phyloP scores from a whole-genome alignment of 2,113 vertebrate genomes.

The Poicephalus gulielmi region DNA sequence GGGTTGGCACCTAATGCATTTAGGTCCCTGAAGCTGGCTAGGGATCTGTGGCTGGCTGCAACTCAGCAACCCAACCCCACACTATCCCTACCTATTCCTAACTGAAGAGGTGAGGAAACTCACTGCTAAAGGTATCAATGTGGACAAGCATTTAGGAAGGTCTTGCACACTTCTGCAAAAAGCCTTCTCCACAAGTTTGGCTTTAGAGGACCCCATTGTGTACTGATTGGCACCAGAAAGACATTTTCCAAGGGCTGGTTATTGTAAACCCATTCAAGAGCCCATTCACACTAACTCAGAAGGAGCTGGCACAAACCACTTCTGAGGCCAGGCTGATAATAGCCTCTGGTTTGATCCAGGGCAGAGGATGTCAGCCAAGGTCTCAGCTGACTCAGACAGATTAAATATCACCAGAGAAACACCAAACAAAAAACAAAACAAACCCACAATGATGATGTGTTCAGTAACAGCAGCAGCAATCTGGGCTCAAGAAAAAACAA shows the following conservation, averaged over 20 bases:
- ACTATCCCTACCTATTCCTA: background rate
- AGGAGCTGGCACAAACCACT: background rate
- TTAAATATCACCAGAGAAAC: background rate
- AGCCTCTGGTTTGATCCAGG: background rate
- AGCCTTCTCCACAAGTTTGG: background rate
- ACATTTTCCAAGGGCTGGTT: background rate
- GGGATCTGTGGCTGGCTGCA: background rate
- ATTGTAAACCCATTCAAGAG: background rate
- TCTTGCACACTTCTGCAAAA: background rate
- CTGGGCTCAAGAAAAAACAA: background rate
- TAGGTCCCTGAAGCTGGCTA: background rate
- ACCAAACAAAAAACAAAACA: background rate
- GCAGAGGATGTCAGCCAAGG: background rate
- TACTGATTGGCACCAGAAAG: background rate
- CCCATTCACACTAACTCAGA: background rate
- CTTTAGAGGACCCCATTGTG: background rate
- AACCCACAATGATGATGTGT: background rate
- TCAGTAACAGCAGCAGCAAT: background rate
- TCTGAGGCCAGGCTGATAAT: background rate
- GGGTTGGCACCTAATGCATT: background rate
- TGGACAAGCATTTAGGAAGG: accelerated
- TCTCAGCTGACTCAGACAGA: background rate
- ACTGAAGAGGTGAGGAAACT: background rate
- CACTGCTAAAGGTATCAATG: background rate
- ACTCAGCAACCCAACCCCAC: background rate